Percentiles rank a stretch among this genome's conserved stretches.
phyloP scores from a whole-genome alignment of 2,797 vertebrate genomes.

The Alexandromys oeconomus region DNA sequence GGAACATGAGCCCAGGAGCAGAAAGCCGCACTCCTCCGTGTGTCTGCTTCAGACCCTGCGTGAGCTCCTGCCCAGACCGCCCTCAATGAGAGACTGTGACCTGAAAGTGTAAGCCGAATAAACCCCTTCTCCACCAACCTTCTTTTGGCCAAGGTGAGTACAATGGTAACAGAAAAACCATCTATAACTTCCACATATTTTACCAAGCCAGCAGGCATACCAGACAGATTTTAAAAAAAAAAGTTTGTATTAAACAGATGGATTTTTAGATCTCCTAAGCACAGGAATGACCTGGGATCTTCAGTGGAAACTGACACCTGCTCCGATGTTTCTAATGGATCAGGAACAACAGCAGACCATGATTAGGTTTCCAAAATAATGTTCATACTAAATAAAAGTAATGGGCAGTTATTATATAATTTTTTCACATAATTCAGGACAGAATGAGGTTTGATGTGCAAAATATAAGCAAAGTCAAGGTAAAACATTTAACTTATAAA shows the following conservation, averaged over 20 bases:
- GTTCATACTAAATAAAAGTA: constrained; percentile 2
- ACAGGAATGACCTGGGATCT: neutral
- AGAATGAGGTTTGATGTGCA: neutral
- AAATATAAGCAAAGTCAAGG: constrained; percentile 46
- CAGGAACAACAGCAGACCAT: neutral
- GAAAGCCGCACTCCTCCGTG: neutral
- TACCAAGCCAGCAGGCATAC: neutral
- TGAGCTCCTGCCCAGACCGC: neutral
- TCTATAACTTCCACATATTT: neutral
- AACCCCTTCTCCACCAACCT: neutral
- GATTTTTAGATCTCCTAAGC: neutral
- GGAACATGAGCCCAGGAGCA: neutral
- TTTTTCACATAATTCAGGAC: constrained; percentile 17
- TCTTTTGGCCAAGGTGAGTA: neutral
- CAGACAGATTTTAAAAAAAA: neutral
- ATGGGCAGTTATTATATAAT: neutral
- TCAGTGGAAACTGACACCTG: constrained; percentile 20
- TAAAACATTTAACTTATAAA: neutral
- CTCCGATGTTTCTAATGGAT: constrained; percentile 52
- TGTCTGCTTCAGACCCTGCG: neutral
- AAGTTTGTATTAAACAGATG: neutral
- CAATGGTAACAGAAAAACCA: neutral
- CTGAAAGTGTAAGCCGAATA: neutral
- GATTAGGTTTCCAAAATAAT: constrained; percentile 43
- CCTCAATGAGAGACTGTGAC: neutral